A percentile compares a stretch with the other conserved stretches of the same genome.
phyloP scores from a whole-genome alignment of 2,797 vertebrate genomes.

The Diplodus sargus region DNA sequence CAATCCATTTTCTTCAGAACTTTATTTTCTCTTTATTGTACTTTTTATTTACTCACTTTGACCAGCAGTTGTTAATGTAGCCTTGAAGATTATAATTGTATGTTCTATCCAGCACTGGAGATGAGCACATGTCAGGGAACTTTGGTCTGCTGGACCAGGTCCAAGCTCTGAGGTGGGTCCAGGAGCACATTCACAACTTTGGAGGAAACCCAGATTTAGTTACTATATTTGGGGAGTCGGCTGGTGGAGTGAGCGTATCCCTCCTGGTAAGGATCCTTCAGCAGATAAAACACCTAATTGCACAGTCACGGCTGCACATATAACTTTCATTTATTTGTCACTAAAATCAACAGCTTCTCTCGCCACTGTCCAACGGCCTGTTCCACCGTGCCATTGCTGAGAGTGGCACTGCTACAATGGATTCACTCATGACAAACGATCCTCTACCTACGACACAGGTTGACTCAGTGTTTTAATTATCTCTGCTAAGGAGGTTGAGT shows the following conservation, averaged over 20 bases:
- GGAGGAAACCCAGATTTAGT: slow-evolving; percentile 83
- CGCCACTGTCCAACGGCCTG: slow-evolving; percentile 81
- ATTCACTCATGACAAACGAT: rapidly evolving
- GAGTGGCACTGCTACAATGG: slow-evolving; percentile 78
- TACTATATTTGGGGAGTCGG: slow-evolving; percentile 87
- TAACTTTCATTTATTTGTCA: neutral
- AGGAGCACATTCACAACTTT: slow-evolving; percentile 85
- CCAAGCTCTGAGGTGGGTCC: slow-evolving; percentile 83
- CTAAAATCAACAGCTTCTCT: slow-evolving; percentile 76
- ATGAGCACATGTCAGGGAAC: slow-evolving; percentile 82
- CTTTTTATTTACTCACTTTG: too few relatives aligned
- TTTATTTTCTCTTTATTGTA: too few relatives aligned
- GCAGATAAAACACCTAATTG: neutral
- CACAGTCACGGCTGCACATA: neutral
- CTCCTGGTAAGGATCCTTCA: slow-evolving; percentile 68
- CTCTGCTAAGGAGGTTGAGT: too few relatives aligned
- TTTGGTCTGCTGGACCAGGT: slow-evolving; percentile 84
- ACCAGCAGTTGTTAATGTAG: neutral
- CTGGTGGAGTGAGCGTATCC: slow-evolving; percentile 84
- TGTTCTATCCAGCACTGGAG: slow-evolving; percentile 77
- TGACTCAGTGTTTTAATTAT: neutral
- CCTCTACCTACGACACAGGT: slow-evolving; percentile 70
- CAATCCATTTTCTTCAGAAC: too few relatives aligned
- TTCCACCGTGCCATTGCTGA: slow-evolving; percentile 82
- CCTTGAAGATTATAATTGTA: neutral